Evolutionary conservation across 1,140 invertebrate genomes (phyloP).

Genomic region (Eulimnadia texana): DNA sequence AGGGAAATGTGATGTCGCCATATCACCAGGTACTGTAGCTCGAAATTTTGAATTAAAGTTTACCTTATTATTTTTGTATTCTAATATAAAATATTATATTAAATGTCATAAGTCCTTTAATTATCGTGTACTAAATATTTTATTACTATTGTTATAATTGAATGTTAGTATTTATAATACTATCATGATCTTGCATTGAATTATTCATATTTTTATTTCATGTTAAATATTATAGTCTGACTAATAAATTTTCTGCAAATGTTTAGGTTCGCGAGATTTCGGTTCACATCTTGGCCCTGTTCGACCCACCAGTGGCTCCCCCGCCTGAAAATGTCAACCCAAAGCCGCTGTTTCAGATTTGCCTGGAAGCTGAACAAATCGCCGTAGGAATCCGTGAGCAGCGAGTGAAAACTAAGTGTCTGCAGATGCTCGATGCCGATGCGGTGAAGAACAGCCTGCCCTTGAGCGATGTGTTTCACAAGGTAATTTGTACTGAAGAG

Average conservation of each 20-base stretch:
- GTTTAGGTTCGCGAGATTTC: constrained; percentile 51
- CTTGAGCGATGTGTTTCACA: constrained; percentile 11
- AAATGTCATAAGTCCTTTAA: constrained; percentile 22
- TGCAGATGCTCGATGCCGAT: constrained; percentile 50
- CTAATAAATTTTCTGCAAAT: too few species aligned
- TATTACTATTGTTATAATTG: background rate
- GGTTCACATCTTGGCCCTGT: constrained; percentile 53
- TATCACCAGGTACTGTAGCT: constrained; percentile 48
- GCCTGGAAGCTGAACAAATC: constrained; percentile 50
- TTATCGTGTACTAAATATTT: background rate
- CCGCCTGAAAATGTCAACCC: constrained; percentile 28
- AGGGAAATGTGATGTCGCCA: constrained; percentile 42
- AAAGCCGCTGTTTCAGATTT: constrained; percentile 43
- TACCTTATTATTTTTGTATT: background rate
- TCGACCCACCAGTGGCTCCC: constrained; percentile 33
- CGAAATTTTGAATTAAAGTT: constrained; percentile 20
- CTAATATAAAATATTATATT: background rate
- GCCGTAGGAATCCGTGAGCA: constrained; percentile 54
- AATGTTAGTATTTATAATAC: too few species aligned
- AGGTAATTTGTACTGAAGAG: background rate
- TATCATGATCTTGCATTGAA: too few species aligned
- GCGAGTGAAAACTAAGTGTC: constrained; percentile 50
- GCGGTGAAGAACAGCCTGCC: constrained; percentile 26
- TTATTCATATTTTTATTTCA: constrained; percentile 21
- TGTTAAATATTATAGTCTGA: too few species aligned